Percentiles rank a stretch among this genome's conserved stretches.
Evolutionary conservation across 1,140 invertebrate genomes (phyloP).

Genomic region (Augochlora pura): DNA sequence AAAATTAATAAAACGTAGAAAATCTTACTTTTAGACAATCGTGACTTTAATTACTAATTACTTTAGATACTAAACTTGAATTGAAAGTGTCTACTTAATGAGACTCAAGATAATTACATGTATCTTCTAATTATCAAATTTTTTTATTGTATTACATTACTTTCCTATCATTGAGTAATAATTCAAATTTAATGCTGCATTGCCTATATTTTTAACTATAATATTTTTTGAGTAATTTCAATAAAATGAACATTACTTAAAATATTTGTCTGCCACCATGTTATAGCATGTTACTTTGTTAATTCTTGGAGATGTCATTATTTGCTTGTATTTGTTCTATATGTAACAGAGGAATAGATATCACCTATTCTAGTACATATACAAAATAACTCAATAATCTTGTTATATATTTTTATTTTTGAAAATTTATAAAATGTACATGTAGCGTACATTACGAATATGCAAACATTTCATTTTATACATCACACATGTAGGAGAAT

Average conservation of each 20-base stretch:
- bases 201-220: not conserved
- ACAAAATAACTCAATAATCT: not conserved
- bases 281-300: too few relatives aligned
- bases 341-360: not conserved
- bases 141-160: not conserved
- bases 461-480: slow-evolving; percentile 19
- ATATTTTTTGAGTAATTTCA: too few relatives aligned
- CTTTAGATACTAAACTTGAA: too few relatives aligned
- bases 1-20: not conserved
- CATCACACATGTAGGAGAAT: slow-evolving; percentile 14
- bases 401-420: slow-evolving; percentile 20
- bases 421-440: slow-evolving; percentile 16
- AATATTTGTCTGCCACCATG: too few relatives aligned
- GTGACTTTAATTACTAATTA: not conserved
- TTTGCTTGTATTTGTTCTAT: not conserved
- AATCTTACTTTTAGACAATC: not conserved
- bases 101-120: too few relatives aligned
- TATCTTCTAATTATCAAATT: not conserved
- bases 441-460: slow-evolving; percentile 4
- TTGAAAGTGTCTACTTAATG: too few relatives aligned
- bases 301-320: not conserved
- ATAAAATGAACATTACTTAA: too few relatives aligned
- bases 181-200: not conserved
- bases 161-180: not conserved
- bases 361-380: not conserved